These are phyloP conservation scores for Aphaenogaster rudis DNA, from an alignment of 1,140 invertebrate species.

Conservation along the genomic window DNA sequence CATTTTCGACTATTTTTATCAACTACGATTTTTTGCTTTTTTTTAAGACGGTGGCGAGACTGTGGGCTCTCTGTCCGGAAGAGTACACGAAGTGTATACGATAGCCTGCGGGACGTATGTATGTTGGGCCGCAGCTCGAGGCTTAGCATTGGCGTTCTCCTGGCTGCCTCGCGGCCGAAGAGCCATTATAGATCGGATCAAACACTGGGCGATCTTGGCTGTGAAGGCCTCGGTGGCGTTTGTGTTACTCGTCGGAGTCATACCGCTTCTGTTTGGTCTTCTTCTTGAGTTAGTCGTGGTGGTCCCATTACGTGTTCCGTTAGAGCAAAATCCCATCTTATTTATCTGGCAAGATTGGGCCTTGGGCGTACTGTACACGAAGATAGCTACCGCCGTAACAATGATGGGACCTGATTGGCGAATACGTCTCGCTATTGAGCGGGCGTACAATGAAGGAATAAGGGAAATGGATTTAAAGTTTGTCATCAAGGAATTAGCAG, in stretches of 20 bases:
- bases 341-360: conserved; percentile 99
- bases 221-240: conserved; percentile 91
- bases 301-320: conserved; percentile 96
- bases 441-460: conserved; percentile 96
- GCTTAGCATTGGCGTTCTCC: conserved; percentile 92
- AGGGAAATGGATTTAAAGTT: conserved; percentile 96
- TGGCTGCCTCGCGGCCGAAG: conserved; percentile 96
- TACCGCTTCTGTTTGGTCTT: conserved; percentile 97
- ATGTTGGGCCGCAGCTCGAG: conserved; percentile 95
- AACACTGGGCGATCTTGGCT: conserved; percentile 91
- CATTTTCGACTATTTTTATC: conserved; percentile 29
- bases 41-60: conserved; percentile 77
- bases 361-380: conserved; percentile 98
- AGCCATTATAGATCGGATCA: conserved; percentile 91
- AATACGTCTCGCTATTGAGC: conserved; percentile 95
- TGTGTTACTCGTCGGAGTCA: conserved; percentile 94
- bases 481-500: conserved; percentile 94
- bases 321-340: conserved; percentile 97
- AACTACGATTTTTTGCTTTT: conserved; percentile 43
- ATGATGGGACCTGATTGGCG: conserved; percentile 99
- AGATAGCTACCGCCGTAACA: conserved; percentile 98
- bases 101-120: conserved; percentile 97
- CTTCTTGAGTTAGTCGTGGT: conserved; percentile 97
- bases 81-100: conserved; percentile 98
- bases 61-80: conserved; percentile 86